Percentiles rank a stretch among this genome's conserved stretches.
phyloP scores from a whole-genome alignment of 2,797 vertebrate species.

The Chanos chanos region DNA sequence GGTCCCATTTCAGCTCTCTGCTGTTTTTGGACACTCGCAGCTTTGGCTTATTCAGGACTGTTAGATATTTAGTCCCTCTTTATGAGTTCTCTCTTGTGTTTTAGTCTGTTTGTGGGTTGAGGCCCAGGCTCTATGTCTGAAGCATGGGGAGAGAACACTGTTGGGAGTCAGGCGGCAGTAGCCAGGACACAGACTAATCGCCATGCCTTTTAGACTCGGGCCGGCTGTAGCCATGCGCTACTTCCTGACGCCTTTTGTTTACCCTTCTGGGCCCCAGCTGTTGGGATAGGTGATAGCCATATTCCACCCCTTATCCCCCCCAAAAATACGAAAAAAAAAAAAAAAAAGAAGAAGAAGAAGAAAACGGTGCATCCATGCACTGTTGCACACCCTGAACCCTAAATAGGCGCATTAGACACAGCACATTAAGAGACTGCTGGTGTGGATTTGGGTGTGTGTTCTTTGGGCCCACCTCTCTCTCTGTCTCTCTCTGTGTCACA shows the following conservation, averaged over 20 bases:
- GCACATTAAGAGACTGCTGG: conserved; percentile 75
- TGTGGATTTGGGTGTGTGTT: conserved; percentile 70
- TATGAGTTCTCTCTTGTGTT: not conserved
- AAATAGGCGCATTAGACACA: conserved; percentile 83
- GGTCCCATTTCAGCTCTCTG: too few relatives aligned
- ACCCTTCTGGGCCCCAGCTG: conserved; percentile 76
- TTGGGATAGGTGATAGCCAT: conserved; percentile 73
- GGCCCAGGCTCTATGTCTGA: not conserved
- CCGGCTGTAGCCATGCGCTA: conserved; percentile 71
- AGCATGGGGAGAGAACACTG: conserved; percentile 27
- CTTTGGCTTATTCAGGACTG: too few relatives aligned
- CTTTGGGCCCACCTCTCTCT: conserved; percentile 49
- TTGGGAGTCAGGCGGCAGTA: conserved; percentile 43
- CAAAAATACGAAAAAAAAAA: conserved; percentile 68
- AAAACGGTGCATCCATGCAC: conserved; percentile 70
- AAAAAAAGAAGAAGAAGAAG: too few relatives aligned
- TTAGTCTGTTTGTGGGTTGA: not conserved
- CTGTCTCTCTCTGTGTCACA: conserved; percentile 36
- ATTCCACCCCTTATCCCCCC: conserved; percentile 54
- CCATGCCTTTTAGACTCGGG: conserved; percentile 61
- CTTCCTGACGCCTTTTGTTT: conserved; percentile 77
- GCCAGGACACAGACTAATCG: conserved; percentile 59
- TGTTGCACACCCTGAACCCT: conserved; percentile 71
- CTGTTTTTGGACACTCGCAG: too few relatives aligned
- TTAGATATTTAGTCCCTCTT: not conserved